Base-by-base conservation (phyloP, 2,888 invertebrate genomes). In the Agrotis clavis region DNA sequence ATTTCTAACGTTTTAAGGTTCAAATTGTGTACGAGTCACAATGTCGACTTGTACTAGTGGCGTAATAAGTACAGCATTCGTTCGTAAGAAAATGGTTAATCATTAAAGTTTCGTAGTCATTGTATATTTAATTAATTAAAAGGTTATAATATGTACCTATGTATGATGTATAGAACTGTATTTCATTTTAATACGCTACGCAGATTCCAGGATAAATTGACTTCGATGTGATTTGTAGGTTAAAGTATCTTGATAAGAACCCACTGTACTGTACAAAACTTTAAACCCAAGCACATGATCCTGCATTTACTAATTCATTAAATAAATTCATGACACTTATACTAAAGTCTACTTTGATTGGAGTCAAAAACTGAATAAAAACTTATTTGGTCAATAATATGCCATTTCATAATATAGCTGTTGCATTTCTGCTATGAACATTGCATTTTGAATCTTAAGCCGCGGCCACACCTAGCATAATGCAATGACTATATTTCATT, bases 1-100 rank as follows among this genome's bases (percentile, higher is more conserved):
- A 85, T 81, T 71, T 67, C 64, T 21, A 54, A 30, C 50, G 41
- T 67, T 48, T 79, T 68, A 64, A 68, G 67, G 63, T 72, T 70
- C 61, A 77, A 82, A 70, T 79, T 79, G 86, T 81, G 66, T 81
- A 74, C 70, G 74, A 82, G 71, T 79, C 65, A 67, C 65, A 72
- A 71, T 71, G 68, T 75, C 82, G 74, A 61, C 82, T 68, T 71
- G 41, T 30, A 71, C 60, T 91, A 89, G 84, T 86, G 85, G 84
- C 86, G 87, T 90, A 74, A 89, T 92, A 93, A 93, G 93, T 93
- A 93, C 93, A 93, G 89, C 90, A 92, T 92, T 91, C 88, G 90
- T 92, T 90, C 77, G 74, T 91, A 91, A 90, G 89, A 66, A 84
- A 86, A 82, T 88, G 86, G 84, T 87, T 89, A 88, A 88, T 84